Evolutionary conservation across 2,888 invertebrate species (phyloP), one percentile per base, ranked within the genome.

Genomic region (Micropterix aruncella): DNA sequence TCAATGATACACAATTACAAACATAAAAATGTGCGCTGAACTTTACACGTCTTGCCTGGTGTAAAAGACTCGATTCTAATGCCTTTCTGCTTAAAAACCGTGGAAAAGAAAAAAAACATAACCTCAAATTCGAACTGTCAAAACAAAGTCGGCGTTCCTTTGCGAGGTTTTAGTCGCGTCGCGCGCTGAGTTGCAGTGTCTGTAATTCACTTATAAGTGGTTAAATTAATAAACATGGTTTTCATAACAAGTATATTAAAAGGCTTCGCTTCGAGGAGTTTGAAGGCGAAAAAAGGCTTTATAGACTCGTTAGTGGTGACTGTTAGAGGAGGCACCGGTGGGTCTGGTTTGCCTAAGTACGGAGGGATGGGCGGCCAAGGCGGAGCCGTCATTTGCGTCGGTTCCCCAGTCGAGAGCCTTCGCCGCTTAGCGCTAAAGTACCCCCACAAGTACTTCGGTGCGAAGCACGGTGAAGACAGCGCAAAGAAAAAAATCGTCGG

Each of bases 331-430:
- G 96, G 96, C 2, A 68, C 78, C 17, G 96, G 96, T 7, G 77
- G 77, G 1, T 73, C 75, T 48, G 77, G 77, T 1, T 65, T 80
- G 16, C 83, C 83, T 2, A 83, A 83, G 56, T 90, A 79, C 62
- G 94, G 94, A 2, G 96, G 90, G 0, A 63, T 86, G 9, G 96
- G 96, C 7, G 96, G 96, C 0, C 80, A 83, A 60, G 96, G 96
- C 37, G 96, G 96, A 2, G 79, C 85, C 62, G 80, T 97, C 2
- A 78, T 79, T 54, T 73, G 88, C 14, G 62, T 77, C 19, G 82
- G 82, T 0, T 77, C 75, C 53, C 79, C 84, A 56, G 67, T 67
- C 16, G 54, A 76, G 0, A 73, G 72, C 38, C 61, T 86, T 2
- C 66, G 66, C 19, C 65, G 60, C 40, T 66, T 84, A 3, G 62